Evolutionary conservation across 1,140 invertebrate species (phyloP), one percentile per base, ranked within the genome.

Genomic region (Polypedilum vanderplanki): DNA sequence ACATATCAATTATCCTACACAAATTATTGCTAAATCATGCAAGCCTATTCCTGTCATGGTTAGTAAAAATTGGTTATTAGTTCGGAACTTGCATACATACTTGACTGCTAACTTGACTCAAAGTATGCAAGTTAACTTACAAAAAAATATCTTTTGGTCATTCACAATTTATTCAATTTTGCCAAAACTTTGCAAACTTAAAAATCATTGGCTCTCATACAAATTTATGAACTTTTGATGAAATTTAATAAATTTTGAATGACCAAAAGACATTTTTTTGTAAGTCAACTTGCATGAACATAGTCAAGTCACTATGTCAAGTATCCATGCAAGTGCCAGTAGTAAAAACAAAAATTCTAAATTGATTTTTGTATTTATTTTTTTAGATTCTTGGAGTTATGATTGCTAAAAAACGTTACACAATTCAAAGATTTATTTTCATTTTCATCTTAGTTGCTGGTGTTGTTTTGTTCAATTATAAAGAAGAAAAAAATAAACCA

Each of bases 391-490:
- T 70, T 18, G 65, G 65, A 0, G 65, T 12, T 18, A 10, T 70
- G 3, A n/a, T 70, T 0, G 65, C 65, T 0, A n/a, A 70, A 12
- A 83, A 82, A 74, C 77, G 83, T 0, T 93, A 93, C 79, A 83
- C 87, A 5, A 77, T 87, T 3, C 80, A 81, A 46, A 93, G 92
- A 79, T 93, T 91, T 79, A 75, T 90, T 1, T 91, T 88, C 81
- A 87, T 93, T 2, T 77, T 91, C 0, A 81, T 89, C 73, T 90
- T 93, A 76, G 90, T 92, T 1, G 77, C 87, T n/a, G 91, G 86
- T 24, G 90, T 93, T 10, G 87, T 86, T 10, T 77, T 91, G 33
- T 93, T 93, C 78, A 87, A 91, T 81, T 91, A 87, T 79, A 89
- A 89, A 79, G 87, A 87, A 74, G 82, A 81, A 1, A 78, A 80